Evolutionary conservation across 2,888 invertebrate species (phyloP), one percentile per base, ranked within the genome.

Genomic region (Rambutsinella grinnellia): DNA sequence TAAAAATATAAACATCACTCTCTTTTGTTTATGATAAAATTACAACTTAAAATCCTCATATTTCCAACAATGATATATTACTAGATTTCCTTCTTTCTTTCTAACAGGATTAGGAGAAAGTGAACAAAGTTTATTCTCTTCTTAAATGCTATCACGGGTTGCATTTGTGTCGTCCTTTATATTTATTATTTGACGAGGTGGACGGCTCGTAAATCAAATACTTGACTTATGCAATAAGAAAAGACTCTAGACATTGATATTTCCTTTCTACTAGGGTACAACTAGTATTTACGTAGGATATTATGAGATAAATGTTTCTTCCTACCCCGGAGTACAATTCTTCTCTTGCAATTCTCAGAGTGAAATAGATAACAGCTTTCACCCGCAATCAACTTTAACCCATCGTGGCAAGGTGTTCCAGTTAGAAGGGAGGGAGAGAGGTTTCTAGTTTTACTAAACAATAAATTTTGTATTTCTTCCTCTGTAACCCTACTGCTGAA

Each of bases 181-280:
- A 27, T 28, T 28, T 51, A 23, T 49, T 49, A 5, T 17, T 28
- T 28, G 51, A 53, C 21, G 51, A 63, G 2, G 26, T 36, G 36
- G 28, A 28, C 49, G 53, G 53, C 51, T 63, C 63, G 63, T 63
- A 63, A 63, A 63, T 63, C 63, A 63, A 63, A 63, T 28, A 63
- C 47, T 61, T 61, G 61, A 51, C 51, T 53, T 6, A 63, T 17
- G 36, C 51, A 36, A 36, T 36, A 36, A 36, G 36, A 36, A 13
- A 36, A 36, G 36, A 8, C 6, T 36, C 36, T 36, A 13, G 36
- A 36, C 36, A 36, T 8, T 5, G 6, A 13, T 36, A 36, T 36
- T 36, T 36, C 36, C 5, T 36, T 36, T 36, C n/a, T 36, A 36
- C 36, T 8, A 36, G 36, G 13, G 36, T 13, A 36, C 5, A 13